These are phyloP conservation scores for Cnemophilus loriae DNA, from an alignment of 2,113 vertebrate species.

Conservation along the genomic window DNA sequence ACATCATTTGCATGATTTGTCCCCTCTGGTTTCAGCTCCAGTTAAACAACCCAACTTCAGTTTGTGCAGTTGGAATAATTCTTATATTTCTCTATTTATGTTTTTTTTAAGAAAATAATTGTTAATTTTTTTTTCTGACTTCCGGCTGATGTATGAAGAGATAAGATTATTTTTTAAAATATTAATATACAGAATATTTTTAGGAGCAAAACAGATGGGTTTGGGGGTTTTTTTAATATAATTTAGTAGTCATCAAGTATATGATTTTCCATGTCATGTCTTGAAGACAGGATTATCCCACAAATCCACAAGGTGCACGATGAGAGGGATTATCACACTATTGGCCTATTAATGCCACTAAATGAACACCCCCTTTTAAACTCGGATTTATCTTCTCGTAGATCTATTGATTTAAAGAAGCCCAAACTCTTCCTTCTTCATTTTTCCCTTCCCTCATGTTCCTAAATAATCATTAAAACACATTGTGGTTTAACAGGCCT, in stretches of 20 bases:
- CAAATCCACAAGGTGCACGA: not conserved
- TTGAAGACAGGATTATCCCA: not conserved
- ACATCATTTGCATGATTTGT: not conserved
- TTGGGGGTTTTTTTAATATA: not conserved
- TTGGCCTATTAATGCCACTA: not conserved
- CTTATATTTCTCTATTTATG: not conserved
- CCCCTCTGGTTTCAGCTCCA: not conserved
- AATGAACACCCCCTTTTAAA: not conserved
- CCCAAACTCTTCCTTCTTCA: not conserved
- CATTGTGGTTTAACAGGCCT: not conserved
- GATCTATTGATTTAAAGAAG: not conserved
- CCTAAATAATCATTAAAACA: slow-evolving; percentile 3
- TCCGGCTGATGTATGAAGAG: not conserved
- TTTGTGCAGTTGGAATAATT: not conserved
- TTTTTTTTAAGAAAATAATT: not conserved
- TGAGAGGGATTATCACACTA: not conserved
- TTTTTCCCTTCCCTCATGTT: not conserved
- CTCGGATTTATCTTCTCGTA: not conserved
- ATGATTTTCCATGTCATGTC: not conserved
- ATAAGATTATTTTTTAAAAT: not conserved
- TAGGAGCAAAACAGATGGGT: not conserved
- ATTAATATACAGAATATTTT: not conserved
- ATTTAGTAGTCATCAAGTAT: not conserved
- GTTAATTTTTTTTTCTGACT: not conserved
- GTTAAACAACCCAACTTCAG: not conserved